Percentiles rank a stretch among this genome's conserved stretches.
Conservation (phyloP, 1,140 invertebrate genomes). For the Drosophila elegans region DNA sequence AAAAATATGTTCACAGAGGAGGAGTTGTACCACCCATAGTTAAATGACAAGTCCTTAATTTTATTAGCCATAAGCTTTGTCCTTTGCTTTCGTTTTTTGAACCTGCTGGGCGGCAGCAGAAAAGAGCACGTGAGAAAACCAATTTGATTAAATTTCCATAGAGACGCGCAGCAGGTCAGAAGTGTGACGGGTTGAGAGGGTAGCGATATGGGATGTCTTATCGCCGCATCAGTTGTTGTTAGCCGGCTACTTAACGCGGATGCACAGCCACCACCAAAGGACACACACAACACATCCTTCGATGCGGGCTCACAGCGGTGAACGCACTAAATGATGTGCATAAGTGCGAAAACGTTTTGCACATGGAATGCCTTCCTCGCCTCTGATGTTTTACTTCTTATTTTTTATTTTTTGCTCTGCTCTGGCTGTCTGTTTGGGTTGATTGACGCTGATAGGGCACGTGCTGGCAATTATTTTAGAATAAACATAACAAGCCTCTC, state of each 20-base stretch:
- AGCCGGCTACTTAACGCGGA: constrained; percentile 61
- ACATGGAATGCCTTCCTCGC: constrained; percentile 7
- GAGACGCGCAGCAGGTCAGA: constrained; percentile 63
- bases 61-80: constrained; percentile 32
- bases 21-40: constrained; percentile 25
- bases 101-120: constrained; percentile 45
- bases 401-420: neutral
- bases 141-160: constrained; percentile 84
- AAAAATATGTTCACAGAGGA: neutral
- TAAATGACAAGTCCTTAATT: constrained; percentile 25
- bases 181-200: constrained; percentile 16
- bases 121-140: constrained; percentile 80
- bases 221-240: constrained; percentile 51
- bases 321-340: constrained; percentile 75
- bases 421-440: constrained; percentile 55
- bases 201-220: constrained; percentile 47
- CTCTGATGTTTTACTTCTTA: neutral
- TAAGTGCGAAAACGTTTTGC: constrained; percentile 74
- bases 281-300: constrained; percentile 5
- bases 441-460: constrained; percentile 82
- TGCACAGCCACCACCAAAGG: constrained; percentile 30
- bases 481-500: constrained; percentile 71
- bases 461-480: constrained; percentile 80
- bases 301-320: constrained; percentile 59
- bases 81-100: neutral